Evolutionary conservation across 2,113 vertebrate species (phyloP).

Genomic region (Cinclus cinclus): DNA sequence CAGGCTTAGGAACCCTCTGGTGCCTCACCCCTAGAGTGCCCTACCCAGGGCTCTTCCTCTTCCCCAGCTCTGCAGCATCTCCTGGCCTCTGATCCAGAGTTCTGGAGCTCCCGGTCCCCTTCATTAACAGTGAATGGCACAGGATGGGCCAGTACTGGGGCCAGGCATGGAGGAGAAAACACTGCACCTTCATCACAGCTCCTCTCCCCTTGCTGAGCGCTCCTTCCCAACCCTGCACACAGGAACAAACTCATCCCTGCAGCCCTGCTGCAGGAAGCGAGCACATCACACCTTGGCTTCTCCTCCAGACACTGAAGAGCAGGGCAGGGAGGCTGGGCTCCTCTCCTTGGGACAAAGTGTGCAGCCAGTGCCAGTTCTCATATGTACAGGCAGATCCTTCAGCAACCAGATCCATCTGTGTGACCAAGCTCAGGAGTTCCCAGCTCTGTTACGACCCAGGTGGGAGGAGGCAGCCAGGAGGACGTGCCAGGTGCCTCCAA

Average conservation of each 20-base stretch:
- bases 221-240: not conserved
- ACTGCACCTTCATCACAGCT: not conserved
- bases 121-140: accelerated
- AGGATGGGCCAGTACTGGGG: not conserved
- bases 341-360: not conserved
- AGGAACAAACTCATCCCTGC: not conserved
- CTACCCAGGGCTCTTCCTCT: not conserved
- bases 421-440: not conserved
- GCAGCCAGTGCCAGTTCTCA: not conserved
- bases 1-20: not conserved
- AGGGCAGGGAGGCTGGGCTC: not conserved
- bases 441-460: not conserved
- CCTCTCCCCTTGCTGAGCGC: not conserved
- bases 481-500: not conserved
- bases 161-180: not conserved
- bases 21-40: not conserved
- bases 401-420: not conserved
- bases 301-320: not conserved
- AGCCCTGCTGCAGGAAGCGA: not conserved
- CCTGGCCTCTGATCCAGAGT: not conserved
- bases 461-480: not conserved
- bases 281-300: not conserved
- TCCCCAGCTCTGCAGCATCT: not conserved
- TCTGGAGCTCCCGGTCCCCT: accelerated
- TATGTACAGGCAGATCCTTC: not conserved